Evolutionary conservation across 2,888 invertebrate genomes (phyloP).

Genomic region (Eudasyphora cyanicolor): DNA sequence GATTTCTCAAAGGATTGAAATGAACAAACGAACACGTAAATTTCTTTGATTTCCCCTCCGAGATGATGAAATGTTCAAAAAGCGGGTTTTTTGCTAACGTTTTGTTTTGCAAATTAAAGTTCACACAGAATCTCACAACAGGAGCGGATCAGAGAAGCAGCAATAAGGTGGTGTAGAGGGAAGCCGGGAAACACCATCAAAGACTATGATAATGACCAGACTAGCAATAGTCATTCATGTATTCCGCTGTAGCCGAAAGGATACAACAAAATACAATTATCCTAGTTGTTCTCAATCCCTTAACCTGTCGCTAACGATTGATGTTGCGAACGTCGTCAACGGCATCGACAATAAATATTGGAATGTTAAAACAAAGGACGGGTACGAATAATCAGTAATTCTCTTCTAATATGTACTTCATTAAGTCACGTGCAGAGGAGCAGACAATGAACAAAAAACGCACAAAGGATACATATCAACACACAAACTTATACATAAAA

Average conservation of each 20-base stretch:
- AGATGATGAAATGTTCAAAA: neutral
- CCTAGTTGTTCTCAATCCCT: neutral
- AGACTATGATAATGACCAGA: neutral
- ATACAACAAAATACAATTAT: neutral
- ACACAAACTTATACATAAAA: neutral
- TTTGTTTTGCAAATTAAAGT: neutral
- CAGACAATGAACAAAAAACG: neutral
- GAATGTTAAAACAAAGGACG: neutral
- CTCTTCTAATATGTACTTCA: neutral
- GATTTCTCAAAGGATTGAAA: conserved; percentile 33
- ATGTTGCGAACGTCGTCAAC: neutral
- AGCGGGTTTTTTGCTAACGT: neutral
- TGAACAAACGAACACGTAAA: conserved; percentile 2
- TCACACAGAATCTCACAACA: neutral
- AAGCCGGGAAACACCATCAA: too few relatives aligned
- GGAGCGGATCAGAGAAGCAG: too few relatives aligned
- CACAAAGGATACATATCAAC: neutral
- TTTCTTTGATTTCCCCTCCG: neutral
- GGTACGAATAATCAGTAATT: neutral
- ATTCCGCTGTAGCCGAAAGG: neutral
- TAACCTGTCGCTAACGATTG: neutral
- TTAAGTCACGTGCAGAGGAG: conserved; percentile 6
- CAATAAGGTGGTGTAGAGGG: too few relatives aligned
- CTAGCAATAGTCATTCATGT: neutral
- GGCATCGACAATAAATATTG: neutral